phyloP scores from a whole-genome alignment of 2,113 vertebrate species.

The Neolamprologus caudopunctatus region DNA sequence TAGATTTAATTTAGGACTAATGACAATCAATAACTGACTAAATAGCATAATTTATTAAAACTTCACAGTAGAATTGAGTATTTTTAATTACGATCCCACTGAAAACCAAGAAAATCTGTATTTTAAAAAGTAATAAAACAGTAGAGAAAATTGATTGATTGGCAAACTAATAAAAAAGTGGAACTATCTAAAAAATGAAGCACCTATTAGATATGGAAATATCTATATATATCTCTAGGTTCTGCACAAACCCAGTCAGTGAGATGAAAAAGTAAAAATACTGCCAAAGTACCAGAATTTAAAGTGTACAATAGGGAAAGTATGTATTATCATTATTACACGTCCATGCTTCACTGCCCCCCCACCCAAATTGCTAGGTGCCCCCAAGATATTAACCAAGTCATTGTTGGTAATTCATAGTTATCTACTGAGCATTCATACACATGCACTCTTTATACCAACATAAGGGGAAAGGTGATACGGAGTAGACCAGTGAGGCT shows the following conservation, averaged over 20 bases:
- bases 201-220: neutral
- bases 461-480: neutral
- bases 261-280: neutral
- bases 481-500: neutral
- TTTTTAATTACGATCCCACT: accelerated
- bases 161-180: neutral
- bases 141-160: accelerated
- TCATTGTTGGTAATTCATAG: neutral
- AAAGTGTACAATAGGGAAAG: too few relatives aligned
- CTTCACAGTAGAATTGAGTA: neutral
- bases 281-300: neutral
- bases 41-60: neutral
- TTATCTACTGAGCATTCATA: neutral
- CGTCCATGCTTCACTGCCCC: neutral
- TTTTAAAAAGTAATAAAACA: neutral
- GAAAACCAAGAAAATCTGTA: neutral
- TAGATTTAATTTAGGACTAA: neutral
- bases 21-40: neutral
- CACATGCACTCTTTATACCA: neutral
- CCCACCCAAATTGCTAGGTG: neutral
- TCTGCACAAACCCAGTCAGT: neutral
- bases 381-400: neutral
- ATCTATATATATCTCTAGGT: neutral
- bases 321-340: neutral
- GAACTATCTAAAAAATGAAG: neutral